These are phyloP conservation scores for Eupleurogrammus muticus DNA, from an alignment of 2,797 vertebrate species.

Conservation along the genomic window DNA sequence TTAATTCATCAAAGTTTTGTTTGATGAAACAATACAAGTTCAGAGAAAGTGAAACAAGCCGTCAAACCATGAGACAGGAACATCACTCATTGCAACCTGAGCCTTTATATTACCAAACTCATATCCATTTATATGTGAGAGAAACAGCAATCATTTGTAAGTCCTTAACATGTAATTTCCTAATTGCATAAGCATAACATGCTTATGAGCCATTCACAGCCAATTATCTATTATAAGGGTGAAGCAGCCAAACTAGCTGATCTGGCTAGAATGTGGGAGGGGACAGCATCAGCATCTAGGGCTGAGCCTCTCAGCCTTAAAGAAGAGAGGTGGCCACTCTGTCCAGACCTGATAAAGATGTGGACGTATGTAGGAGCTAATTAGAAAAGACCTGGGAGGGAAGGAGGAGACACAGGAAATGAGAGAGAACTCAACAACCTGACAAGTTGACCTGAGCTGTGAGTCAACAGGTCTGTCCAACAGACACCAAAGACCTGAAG, in stretches of 20 bases:
- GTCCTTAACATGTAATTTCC: not conserved
- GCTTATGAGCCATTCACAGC: not conserved
- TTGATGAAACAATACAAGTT: too few species aligned
- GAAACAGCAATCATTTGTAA: not conserved
- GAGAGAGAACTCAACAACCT: conserved; percentile 15
- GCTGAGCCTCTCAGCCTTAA: conserved; percentile 66
- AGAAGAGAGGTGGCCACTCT: conserved; percentile 25
- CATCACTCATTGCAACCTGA: too few species aligned
- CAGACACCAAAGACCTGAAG: conserved; percentile 7
- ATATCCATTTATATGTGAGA: not conserved
- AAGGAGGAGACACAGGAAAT: conserved; percentile 24
- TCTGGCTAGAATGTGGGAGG: conserved; percentile 65
- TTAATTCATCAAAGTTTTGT: too few species aligned
- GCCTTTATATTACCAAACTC: too few species aligned
- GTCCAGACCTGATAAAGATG: conserved; percentile 26
- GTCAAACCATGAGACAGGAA: too few species aligned
- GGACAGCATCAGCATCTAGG: conserved; percentile 50
- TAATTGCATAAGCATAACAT: not conserved
- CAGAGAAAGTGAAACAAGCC: too few species aligned
- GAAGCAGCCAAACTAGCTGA: conserved; percentile 62
- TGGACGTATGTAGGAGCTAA: conserved; percentile 23
- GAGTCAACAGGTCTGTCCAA: not conserved
- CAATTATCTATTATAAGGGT: conserved; percentile 31
- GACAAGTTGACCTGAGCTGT: conserved; percentile 14
- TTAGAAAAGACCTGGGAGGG: conserved; percentile 32